Evolutionary conservation across 2,113 vertebrate species (phyloP).

Genomic region (Albula glossodonta): DNA sequence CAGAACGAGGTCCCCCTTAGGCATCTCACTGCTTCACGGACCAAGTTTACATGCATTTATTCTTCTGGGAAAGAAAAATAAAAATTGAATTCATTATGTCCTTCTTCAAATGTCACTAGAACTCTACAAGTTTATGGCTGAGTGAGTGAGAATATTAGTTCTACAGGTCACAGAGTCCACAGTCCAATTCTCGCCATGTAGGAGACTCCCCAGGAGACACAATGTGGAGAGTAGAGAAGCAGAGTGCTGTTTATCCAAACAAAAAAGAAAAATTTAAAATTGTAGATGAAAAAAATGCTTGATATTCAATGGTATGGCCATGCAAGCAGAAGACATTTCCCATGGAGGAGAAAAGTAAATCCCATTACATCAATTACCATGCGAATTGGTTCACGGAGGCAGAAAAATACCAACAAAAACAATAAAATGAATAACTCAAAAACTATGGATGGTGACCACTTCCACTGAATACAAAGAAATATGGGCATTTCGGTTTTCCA

Average conservation of each 20-base stretch:
- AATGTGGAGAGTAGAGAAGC: conserved; percentile 33
- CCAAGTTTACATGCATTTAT: neutral
- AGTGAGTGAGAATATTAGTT: neutral
- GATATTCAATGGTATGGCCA: conserved; percentile 79
- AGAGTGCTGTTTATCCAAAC: conserved; percentile 37
- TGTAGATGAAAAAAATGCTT: conserved; percentile 57
- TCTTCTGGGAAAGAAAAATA: neutral
- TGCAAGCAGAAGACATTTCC: conserved; percentile 68
- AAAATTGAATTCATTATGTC: neutral
- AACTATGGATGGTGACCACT: conserved; percentile 62
- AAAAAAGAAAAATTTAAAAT: conserved; percentile 38
- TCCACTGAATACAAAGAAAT: conserved; percentile 73
- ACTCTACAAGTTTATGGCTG: neutral
- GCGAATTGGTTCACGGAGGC: conserved; percentile 72
- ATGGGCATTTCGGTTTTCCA: conserved; percentile 73
- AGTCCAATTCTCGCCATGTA: conserved; percentile 25
- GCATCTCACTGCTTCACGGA: neutral
- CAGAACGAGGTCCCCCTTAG: neutral
- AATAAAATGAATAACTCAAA: conserved; percentile 61
- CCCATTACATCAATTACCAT: conserved; percentile 61
- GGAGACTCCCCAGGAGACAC: conserved; percentile 36
- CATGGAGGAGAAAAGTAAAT: conserved; percentile 54
- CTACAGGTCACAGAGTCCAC: conserved; percentile 33
- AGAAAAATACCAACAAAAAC: conserved; percentile 76
- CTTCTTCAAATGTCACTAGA: neutral